Conservation (phyloP, 2,113 vertebrate species). For the Nothobranchius kuhntae region DNA sequence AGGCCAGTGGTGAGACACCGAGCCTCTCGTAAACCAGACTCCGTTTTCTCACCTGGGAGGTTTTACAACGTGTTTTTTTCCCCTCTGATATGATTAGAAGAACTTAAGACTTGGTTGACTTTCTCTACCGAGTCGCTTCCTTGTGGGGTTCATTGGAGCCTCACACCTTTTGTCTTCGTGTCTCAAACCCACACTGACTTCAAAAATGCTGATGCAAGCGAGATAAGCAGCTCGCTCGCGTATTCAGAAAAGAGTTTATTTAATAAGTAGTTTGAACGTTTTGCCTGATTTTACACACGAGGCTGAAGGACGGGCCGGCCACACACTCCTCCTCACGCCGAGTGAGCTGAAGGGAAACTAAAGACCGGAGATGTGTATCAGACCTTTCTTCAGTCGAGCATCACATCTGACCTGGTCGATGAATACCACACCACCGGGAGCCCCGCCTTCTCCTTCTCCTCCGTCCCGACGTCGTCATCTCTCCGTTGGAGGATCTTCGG, state of each 20-base stretch:
- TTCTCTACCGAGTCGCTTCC: background rate
- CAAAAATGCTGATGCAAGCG: background rate
- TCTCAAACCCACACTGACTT: background rate
- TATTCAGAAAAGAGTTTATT: background rate
- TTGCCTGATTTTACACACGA: background rate
- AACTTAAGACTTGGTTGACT: no score
- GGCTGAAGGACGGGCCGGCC: background rate
- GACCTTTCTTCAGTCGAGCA: constrained; percentile 63
- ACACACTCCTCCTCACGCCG: constrained; percentile 22
- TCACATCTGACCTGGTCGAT: constrained; percentile 66
- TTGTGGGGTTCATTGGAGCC: background rate
- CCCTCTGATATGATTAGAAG: no score
- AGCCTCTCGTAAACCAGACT: background rate
- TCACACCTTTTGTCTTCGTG: background rate
- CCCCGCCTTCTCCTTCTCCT: background rate
- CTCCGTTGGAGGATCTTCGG: constrained; percentile 55
- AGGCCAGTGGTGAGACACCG: background rate
- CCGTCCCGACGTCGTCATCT: constrained; percentile 49
- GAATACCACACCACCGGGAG: constrained; percentile 45
- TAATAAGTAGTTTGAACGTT: background rate
- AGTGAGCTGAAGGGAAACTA: constrained; percentile 57
- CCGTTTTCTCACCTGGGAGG: background rate
- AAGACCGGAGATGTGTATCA: constrained; percentile 71
- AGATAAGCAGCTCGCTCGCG: background rate
- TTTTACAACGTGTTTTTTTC: background rate